Base-by-base conservation (phyloP, 1,140 invertebrate genomes). In the Maconellicoccus hirsutus region DNA sequence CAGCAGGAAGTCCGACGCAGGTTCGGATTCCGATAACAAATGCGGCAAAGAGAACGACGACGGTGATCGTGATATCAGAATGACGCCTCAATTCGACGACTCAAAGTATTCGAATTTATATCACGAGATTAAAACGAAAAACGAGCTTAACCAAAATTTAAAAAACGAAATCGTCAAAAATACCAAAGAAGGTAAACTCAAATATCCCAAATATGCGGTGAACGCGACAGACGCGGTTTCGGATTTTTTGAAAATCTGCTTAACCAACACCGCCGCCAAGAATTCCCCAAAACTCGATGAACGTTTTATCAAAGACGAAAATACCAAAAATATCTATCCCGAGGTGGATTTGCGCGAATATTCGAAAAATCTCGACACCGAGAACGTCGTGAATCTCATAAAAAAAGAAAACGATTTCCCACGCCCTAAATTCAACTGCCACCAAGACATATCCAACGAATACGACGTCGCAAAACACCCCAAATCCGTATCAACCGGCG, bases 71-170 rank as follows among this genome's bases (percentile, higher is more conserved):
- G 61, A 66, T 23, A 8, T 14, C 19, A 66, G 10, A 16, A n/a
- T 22, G n/a, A 7, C 52, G n/a, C 10, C 4, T 66, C 21, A 66
- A 23, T 16, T 22, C 61, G 25, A 25, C 21, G 61, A 66, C 8
- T 66, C 61, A 4, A 52, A 52, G 12, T 6, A 12, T 33, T 6
- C 29, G 3, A 33, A 33, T 12, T 33, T 33, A 33, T 33, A 33
- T 33, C 42, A 8, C 2, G 42, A 52, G 12, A 19, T 4, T 14
- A 66, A 22, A 23, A 4, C 7, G 10, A 66, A 66, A 25, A 66
- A 66, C 61, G 61, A 66, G 61, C 61, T 66, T 66, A 66, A 66
- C 61, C 61, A 66, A 23, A 59, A 59, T 59, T 19, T 16, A n/a
- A n/a, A n/a, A 59, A 19, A 12, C 61, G 61, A 66, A 8, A 3